Base-by-base conservation (phyloP, 2,888 invertebrate species). In the Drosophila phalerata region DNA sequence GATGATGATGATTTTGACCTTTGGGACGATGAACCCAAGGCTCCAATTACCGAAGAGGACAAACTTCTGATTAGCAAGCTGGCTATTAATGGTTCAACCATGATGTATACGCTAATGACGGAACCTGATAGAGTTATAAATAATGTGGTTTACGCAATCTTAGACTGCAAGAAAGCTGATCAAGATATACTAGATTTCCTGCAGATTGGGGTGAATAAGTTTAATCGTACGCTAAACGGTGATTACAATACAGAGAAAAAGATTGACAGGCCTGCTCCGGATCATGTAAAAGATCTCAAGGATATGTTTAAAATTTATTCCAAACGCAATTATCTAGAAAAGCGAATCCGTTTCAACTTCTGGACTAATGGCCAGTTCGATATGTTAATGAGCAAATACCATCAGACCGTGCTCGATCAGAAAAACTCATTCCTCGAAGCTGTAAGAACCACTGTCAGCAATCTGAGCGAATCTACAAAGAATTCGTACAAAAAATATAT, bases 161-260 rank as follows among this genome's bases (percentile, higher is more conserved):
- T 45, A 25, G 25, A 45, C 9, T 25, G n/a, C 9, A 45, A 45
- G n/a, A 45, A n/a, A 45, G 45, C 25, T 45, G 45, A 45, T 45
- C 3, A 45, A 45, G 9, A 25, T n/a, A 4, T 45, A 25, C 25
- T 45, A 0, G 45, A 45, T n/a, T 6, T 2, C 9, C 3, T 45
- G n/a, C 25, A 28, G 45, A 4, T 25, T 6, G 25, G 45, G 8
- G 0, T 45, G 8, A 45, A 45, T n/a, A 45, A 13, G 5, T 11
- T n/a, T 6, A 45, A 28, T n/a, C n/a, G 25, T 25, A 25, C 25
- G 15, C n/a, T 6, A 3, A 45, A 8, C 45, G 8, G 3, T n/a
- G 25, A 25, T 6, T n/a, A 25, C n/a, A 19, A 11, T 42, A 5
- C 5, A 2, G n/a, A 45, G 9, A 9, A 28, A 8, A 1, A 28